Percentiles rank a stretch among this genome's conserved stretches.
phyloP scores from a whole-genome alignment of 2,113 vertebrate species.

The Vombatus ursinus region DNA sequence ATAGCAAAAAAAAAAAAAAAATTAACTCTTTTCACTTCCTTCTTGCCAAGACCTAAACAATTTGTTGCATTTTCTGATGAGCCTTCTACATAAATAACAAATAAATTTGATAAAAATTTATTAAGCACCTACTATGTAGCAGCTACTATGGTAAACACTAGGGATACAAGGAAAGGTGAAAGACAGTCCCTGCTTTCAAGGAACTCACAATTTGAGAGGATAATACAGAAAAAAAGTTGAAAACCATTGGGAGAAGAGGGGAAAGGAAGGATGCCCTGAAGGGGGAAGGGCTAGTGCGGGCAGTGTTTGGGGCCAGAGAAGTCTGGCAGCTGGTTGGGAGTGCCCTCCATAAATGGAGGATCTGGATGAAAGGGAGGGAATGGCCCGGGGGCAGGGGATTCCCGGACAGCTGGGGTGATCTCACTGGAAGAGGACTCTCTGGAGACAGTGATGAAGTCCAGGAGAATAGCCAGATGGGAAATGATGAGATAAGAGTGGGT shows the following conservation, averaged over 20 bases:
- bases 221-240: neutral
- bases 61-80: constrained; percentile 15
- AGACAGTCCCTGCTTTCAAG: neutral
- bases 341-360: neutral
- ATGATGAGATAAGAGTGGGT: neutral
- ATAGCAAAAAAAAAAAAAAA: neutral
- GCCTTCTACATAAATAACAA: neutral
- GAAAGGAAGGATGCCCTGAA: neutral
- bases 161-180: neutral
- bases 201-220: neutral
- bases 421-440: neutral
- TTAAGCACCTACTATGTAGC: neutral
- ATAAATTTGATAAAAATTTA: neutral
- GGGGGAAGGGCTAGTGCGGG: neutral
- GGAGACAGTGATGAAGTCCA: neutral
- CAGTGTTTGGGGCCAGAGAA: neutral
- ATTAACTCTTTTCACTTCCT: neutral
- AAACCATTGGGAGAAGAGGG: neutral
- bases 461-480: neutral
- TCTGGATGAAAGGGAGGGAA: neutral
- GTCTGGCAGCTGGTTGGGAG: neutral
- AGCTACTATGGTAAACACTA: neutral
- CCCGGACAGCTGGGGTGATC: neutral
- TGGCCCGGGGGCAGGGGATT: neutral
- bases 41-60: neutral